These are phyloP conservation scores for Pseudopleuronectes americanus DNA, from an alignment of 2,797 vertebrate species.

Conservation along the genomic window DNA sequence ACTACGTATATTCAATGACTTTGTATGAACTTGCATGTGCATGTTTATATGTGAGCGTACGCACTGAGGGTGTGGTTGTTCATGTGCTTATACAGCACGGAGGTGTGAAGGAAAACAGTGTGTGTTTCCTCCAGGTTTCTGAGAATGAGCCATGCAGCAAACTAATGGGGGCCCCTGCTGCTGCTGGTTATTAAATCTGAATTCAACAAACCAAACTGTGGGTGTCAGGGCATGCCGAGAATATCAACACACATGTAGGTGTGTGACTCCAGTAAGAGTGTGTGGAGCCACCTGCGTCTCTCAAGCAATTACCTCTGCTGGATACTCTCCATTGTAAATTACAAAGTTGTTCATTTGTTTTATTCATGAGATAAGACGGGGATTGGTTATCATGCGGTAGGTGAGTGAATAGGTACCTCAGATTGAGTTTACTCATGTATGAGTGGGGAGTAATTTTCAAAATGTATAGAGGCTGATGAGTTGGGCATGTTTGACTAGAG, in stretches of 20 bases:
- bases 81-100: not conserved
- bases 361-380: conserved; percentile 35
- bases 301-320: conserved; percentile 7
- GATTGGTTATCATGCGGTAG: conserved; percentile 45
- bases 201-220: conserved; percentile 25
- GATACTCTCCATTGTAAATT: conserved; percentile 19
- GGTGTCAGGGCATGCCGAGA: conserved; percentile 3
- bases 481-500: conserved; percentile 53
- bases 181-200: conserved; percentile 33
- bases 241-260: not conserved
- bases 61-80: conserved; percentile 2
- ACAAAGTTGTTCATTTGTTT: conserved; percentile 40
- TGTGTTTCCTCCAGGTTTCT: conserved; percentile 18
- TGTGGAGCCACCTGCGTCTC: conserved; percentile 1
- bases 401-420: conserved; percentile 45
- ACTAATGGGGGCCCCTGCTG: conserved; percentile 15
- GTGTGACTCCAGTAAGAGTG: conserved; percentile 8
- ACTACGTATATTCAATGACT: conserved; percentile 17
- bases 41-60: not conserved
- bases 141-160: conserved; percentile 28
- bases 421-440: conserved; percentile 39
- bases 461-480: conserved; percentile 54
- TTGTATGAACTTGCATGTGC: not conserved
- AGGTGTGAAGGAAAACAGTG: conserved; percentile 32
- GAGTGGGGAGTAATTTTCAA: conserved; percentile 51